These are phyloP conservation scores for Trichonephila inaurata DNA, from an alignment of 1,140 invertebrate genomes.

Conservation along the genomic window DNA sequence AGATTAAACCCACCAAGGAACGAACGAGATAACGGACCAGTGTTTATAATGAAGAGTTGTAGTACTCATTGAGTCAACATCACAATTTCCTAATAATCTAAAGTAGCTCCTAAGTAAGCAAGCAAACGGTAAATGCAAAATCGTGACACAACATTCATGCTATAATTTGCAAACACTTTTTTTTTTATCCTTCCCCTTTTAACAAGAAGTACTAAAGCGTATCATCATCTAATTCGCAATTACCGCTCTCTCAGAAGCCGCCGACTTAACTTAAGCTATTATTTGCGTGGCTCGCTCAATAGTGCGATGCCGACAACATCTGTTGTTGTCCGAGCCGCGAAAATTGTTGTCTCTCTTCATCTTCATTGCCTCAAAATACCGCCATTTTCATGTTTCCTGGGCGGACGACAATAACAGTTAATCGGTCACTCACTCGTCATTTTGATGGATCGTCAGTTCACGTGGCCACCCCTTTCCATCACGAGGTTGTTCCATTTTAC, in stretches of 20 bases:
- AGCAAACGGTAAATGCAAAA: not conserved
- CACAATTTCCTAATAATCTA: too few species aligned
- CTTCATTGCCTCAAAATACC: constrained; percentile 30
- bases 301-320: not conserved
- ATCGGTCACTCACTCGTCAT: constrained; percentile 42
- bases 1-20: too few species aligned
- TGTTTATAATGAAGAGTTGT: too few species aligned
- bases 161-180: constrained; percentile 8
- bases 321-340: constrained; percentile 50
- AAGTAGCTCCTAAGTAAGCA: not conserved
- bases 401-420: constrained; percentile 47
- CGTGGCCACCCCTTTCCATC: not conserved
- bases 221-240: constrained; percentile 40
- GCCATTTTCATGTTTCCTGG: constrained; percentile 51
- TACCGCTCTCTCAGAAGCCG: not conserved
- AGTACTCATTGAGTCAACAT: too few species aligned
- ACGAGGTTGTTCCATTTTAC: not conserved
- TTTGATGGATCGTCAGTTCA: constrained; percentile 49
- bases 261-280: not conserved
- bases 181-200: not conserved
- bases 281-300: constrained; percentile 35
- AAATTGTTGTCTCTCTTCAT: constrained; percentile 46
- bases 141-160: not conserved
- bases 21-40: too few species aligned
- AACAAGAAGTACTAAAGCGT: constrained; percentile 1